Conservation (phyloP, 2,797 vertebrate genomes). For the Molossus alvarezi region DNA sequence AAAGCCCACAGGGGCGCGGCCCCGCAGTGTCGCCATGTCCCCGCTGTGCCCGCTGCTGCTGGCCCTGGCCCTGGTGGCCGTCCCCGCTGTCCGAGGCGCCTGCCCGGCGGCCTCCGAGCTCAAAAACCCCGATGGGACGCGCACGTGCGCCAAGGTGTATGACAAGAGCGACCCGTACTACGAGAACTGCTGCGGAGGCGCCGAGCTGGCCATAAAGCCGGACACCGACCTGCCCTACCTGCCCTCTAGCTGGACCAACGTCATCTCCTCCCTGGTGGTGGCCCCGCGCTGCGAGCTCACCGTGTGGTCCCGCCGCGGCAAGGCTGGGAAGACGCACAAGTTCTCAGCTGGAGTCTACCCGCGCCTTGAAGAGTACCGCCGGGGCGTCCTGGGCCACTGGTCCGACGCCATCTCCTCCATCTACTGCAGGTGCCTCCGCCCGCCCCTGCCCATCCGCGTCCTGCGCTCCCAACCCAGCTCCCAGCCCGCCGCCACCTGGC, state of each 20-base stretch:
- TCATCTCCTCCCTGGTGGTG: constrained; percentile 90
- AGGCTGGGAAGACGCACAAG: constrained; percentile 80
- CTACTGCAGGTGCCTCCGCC: constrained; percentile 89
- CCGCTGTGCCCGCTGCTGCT: not conserved
- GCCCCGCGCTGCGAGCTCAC: constrained; percentile 87
- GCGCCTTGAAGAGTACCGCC: constrained; percentile 88
- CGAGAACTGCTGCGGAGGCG: constrained; percentile 89
- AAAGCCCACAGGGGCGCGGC: not conserved
- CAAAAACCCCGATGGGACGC: constrained; percentile 65
- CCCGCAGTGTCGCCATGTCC: constrained; percentile 34
- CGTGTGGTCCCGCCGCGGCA: constrained; percentile 88
- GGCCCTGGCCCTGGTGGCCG: not conserved
- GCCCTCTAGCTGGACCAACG: constrained; percentile 79
- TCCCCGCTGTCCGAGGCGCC: constrained; percentile 72
- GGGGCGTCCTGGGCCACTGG: constrained; percentile 89
- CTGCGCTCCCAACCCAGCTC: too few relatives aligned
- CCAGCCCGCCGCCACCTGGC: not conserved
- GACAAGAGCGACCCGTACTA: constrained; percentile 90
- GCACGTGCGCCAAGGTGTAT: constrained; percentile 89
- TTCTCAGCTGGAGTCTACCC: constrained; percentile 83
- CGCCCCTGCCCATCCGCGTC: rapidly evolving
- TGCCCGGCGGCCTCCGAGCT: constrained; percentile 86
- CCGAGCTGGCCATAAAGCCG: constrained; percentile 57
- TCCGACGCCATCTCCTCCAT: constrained; percentile 88
- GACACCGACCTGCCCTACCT: constrained; percentile 88